Conservation (phyloP, 2,888 invertebrate species). For the Silvanus unidentatus region DNA sequence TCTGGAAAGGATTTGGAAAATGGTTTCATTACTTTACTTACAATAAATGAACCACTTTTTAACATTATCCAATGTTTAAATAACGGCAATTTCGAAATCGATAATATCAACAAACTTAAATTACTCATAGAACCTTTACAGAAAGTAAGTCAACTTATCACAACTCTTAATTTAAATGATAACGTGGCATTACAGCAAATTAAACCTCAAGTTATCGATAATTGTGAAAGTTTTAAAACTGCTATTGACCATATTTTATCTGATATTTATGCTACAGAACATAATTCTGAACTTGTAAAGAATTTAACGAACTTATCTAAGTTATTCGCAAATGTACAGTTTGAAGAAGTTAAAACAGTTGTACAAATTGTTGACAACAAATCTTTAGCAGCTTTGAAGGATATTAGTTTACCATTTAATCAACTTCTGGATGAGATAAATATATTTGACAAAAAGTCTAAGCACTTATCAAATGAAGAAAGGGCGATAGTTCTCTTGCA, state of each 20-base stretch:
- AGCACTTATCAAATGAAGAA: constrained; percentile 16
- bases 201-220: constrained; percentile 5
- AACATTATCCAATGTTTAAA: constrained; percentile 19
- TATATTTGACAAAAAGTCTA: constrained; percentile 17
- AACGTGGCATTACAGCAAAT: neutral
- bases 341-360: neutral
- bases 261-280: constrained; percentile 2
- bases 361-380: constrained; percentile 10
- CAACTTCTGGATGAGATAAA: constrained; percentile 25
- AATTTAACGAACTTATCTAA: constrained; percentile 3
- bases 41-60: constrained; percentile 15
- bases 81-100: constrained; percentile 11
- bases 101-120: constrained; percentile 10
- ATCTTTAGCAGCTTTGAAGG: constrained; percentile 9
- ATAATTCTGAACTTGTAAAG: constrained; percentile 2
- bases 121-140: constrained; percentile 12
- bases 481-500: constrained; percentile 29
- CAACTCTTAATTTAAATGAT: neutral
- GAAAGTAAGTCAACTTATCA: constrained; percentile 5
- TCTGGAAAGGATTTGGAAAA: constrained; percentile 3
- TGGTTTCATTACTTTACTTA: constrained; percentile 11
- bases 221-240: neutral
- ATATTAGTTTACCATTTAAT: constrained; percentile 18
- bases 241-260: neutral
- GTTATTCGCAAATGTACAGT: neutral